Evolutionary conservation across 2,888 invertebrate genomes (phyloP).

Genomic region (Acleris sparsana): DNA sequence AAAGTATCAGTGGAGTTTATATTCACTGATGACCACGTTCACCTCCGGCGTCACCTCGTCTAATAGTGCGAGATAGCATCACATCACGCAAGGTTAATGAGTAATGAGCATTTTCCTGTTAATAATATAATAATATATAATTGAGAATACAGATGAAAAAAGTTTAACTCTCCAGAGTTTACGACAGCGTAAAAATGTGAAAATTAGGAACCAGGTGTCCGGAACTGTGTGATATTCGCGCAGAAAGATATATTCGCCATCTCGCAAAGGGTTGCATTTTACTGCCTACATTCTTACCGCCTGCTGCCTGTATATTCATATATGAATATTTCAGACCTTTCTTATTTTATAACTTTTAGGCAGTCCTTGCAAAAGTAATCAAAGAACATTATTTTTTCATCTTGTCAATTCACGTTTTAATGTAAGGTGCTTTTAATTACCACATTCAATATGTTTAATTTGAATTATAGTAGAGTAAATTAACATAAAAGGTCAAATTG

Average conservation of each 20-base stretch:
- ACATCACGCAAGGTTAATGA: too few relatives aligned
- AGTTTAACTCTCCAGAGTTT: too few relatives aligned
- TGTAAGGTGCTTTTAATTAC: neutral
- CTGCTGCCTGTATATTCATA: constrained; percentile 43
- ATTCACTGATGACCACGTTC: too few relatives aligned
- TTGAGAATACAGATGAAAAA: too few relatives aligned
- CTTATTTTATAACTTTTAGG: constrained; percentile 33
- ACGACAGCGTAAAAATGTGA: constrained; percentile 1
- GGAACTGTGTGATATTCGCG: constrained; percentile 31
- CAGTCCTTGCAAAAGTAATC: constrained; percentile 1
- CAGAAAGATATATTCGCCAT: constrained; percentile 44
- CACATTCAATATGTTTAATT: constrained; percentile 13
- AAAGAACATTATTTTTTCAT: neutral
- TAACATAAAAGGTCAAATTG: constrained; percentile 4
- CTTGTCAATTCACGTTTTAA: neutral
- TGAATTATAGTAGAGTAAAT: neutral
- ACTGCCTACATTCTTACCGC: constrained; percentile 49
- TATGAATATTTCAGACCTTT: constrained; percentile 46
- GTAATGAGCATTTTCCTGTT: too few relatives aligned
- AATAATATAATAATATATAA: too few relatives aligned
- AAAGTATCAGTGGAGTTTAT: too few relatives aligned
- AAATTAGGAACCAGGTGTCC: constrained; percentile 29
- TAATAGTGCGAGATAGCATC: too few relatives aligned
- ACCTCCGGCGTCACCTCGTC: too few relatives aligned
- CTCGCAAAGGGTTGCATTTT: constrained; percentile 56